Conservation (phyloP, 2,888 invertebrate genomes). For the Macrophya alboannulata region DNA sequence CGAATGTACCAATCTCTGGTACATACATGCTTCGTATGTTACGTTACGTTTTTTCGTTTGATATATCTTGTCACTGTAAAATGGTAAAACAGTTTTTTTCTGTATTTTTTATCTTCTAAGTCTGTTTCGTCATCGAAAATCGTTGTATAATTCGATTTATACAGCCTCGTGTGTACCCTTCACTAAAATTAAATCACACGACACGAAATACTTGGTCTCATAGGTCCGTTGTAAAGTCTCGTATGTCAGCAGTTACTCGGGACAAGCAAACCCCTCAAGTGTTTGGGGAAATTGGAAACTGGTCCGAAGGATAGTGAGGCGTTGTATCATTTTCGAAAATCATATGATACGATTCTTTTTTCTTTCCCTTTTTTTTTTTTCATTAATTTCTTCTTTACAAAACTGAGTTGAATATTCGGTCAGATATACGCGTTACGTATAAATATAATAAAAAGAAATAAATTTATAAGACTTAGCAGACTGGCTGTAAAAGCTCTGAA, state of each 20-base stretch:
- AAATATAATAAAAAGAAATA: background rate
- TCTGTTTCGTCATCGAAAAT: background rate
- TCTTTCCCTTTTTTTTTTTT: background rate
- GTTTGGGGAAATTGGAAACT: slow-evolving; percentile 39
- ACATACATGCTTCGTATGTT: too few species aligned
- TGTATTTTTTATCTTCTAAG: background rate
- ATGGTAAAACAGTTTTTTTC: background rate
- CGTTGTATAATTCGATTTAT: slow-evolving; percentile 1
- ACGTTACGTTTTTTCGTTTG: background rate
- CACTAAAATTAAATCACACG: slow-evolving; percentile 15
- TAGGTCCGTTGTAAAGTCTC: background rate
- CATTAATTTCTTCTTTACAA: background rate
- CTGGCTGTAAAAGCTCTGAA: background rate
- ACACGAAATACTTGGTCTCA: background rate
- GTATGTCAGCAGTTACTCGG: slow-evolving; percentile 7
- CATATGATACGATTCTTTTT: background rate
- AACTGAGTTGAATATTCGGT: background rate
- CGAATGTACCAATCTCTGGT: background rate
- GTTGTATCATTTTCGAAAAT: slow-evolving; percentile 4
- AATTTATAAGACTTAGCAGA: background rate
- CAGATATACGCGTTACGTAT: background rate
- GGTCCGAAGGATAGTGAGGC: background rate
- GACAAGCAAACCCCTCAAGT: slow-evolving; percentile 35
- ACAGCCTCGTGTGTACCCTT: background rate
- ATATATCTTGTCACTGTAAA: too few species aligned